Percentiles rank a stretch among this genome's conserved stretches.
Evolutionary conservation across 2,888 invertebrate species (phyloP).

Genomic region (Blastobasis lacticolella): DNA sequence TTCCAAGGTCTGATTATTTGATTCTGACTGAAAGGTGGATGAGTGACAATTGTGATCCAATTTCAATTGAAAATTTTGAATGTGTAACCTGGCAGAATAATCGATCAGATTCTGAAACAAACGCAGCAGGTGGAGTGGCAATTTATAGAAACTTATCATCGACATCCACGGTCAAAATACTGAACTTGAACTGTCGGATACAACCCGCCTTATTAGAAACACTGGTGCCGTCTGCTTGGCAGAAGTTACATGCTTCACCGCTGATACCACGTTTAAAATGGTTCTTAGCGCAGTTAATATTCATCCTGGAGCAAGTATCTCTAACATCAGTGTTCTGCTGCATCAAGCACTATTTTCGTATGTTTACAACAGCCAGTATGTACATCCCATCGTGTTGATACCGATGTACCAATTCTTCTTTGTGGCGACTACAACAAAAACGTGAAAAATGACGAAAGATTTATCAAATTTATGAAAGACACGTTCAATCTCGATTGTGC

Average conservation of each 20-base stretch:
- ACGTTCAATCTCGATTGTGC: constrained; percentile 19
- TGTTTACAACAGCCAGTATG: constrained; percentile 4
- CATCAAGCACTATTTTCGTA: constrained; percentile 7
- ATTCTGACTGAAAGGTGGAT: constrained; percentile 22
- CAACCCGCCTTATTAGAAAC: not conserved
- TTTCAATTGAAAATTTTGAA: constrained; percentile 15
- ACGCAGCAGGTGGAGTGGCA: constrained; percentile 9
- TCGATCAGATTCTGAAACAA: constrained; percentile 10
- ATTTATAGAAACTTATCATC: constrained; percentile 9
- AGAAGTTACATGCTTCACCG: constrained; percentile 5
- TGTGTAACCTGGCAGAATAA: constrained; percentile 19
- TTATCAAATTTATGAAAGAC: constrained; percentile 21
- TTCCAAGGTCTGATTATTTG: constrained; percentile 19
- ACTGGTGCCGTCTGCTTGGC: constrained; percentile 2
- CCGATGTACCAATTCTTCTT: constrained; percentile 3
- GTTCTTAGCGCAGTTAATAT: constrained; percentile 3
- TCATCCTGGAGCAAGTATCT: constrained; percentile 8
- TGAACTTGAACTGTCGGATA: not conserved
- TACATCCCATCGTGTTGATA: constrained; percentile 3
- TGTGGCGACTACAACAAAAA: not conserved
- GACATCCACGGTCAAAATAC: constrained; percentile 6
- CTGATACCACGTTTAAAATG: constrained; percentile 2
- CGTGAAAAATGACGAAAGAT: constrained; percentile 11
- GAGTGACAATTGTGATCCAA: constrained; percentile 15
- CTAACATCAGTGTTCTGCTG: constrained; percentile 9